Evolutionary conservation across 2,113 vertebrate species (phyloP), one percentile per base, ranked within the genome.

Genomic region (Tupaia tana): DNA sequence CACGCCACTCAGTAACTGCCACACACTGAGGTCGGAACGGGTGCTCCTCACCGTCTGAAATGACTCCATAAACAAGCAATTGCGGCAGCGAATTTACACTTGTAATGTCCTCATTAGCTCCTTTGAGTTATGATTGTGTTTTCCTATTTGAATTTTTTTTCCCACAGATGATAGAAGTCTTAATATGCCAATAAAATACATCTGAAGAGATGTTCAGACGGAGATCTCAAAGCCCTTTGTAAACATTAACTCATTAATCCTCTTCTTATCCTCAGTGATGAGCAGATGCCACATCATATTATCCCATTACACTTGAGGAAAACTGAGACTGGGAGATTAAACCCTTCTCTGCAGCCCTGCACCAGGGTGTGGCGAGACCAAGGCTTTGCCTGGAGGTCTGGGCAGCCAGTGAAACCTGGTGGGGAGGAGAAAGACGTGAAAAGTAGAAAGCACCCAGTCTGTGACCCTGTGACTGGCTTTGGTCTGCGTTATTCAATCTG

Each of bases 91-190:
- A 86, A 86, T 96, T 80, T 79, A 83, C 66, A 83, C 86, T 67
- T 78, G 93, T 96, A 90, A 93, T 91, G 92, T 91, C 91, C 95
- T 93, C 94, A 96, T 93, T 97, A 94, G 86, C 61, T 66, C 89
- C 97, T 96, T 92, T 91, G 86, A 96, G 79, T 84, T 86, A 80
- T 31, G 74, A 93, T 77, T 91, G 89, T 58, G 74, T 79, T 95
- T 97, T 96, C 89, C 96, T 91, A 67, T 92, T 95, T 86, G 93
- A 61, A 31, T 63, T 61, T 94, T 77, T 94, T 95, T 90, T 75
- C 92, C 91, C 96, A 96, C 86, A 84, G 94, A 78, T 96, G 93
- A 96, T 69, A 93, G 93, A 96, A 90, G 92, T 80, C 97, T 97
- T 93, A 96, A 95, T 93, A 88, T 56, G 86, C 93, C 93, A 87